Base-by-base conservation (phyloP, 1,140 invertebrate genomes). In the Parasteatoda tepidariorum region DNA sequence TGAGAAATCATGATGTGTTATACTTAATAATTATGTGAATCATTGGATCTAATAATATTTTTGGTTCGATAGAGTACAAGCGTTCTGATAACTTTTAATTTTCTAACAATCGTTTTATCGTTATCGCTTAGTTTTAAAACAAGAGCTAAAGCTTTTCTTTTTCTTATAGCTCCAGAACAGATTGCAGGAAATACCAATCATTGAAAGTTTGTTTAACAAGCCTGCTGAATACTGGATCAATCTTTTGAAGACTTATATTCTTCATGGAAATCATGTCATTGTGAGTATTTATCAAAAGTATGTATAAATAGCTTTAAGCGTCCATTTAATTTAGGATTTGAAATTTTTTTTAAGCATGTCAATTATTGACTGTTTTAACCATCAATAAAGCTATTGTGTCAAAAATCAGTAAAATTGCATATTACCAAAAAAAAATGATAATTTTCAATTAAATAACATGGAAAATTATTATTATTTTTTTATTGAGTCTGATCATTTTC, bases 161-260 rank as follows among this genome's bases (percentile, higher is more conserved):
- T n/a, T 76, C 75, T 91, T 90, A n/a, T 87, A 95, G 93, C 90
- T 96, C 34, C 89, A 94, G 34, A 88, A 91, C 24, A 90, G 95
- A 82, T 88, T 96, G 64, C 95, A 96, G 88, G 92, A 93, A 41
- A 91, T 95, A 68, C 87, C 90, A 61, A 90, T 92, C 59, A 89
- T 94, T 22, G 90, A 92, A 61, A 91, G 91, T 84, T 89, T 97
- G 73, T 87, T 92, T 67, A 87, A 89, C 26, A 93, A 96, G 87
- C 88, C 91, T 3, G 88, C 90, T 18, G 88, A 90, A 0, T 97
- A 92, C 88, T 98, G 96, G 96, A 86, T 92, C 0, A 88, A 91
- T 34, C 88, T 97, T 5, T 86, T 96, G 0, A 89, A 92, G 62
- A 91, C 91, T 70, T 96, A 94, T 88, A 92, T 97, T 61, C 90